Percentiles rank a stretch among this genome's conserved stretches.
Evolutionary conservation across 2,888 invertebrate genomes (phyloP).

Genomic region (Sceliomorpha sp.): DNA sequence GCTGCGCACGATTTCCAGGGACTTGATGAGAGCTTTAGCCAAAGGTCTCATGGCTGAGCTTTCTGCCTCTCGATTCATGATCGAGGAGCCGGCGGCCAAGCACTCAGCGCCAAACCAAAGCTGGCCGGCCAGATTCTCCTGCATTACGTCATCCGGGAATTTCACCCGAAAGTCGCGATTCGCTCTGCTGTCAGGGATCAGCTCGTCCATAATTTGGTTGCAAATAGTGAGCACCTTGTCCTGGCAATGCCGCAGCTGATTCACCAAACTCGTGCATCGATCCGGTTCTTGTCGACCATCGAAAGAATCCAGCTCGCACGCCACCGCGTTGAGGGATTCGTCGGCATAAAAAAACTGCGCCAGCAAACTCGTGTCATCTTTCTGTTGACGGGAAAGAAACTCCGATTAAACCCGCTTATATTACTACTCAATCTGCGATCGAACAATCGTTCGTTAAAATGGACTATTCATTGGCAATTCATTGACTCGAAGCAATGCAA

Average conservation of each 20-base stretch:
- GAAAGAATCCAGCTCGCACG: constrained; percentile 98
- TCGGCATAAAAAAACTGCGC: constrained; percentile 99
- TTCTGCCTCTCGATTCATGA: constrained; percentile 97
- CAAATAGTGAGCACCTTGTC: constrained; percentile 95
- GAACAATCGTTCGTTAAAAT: too few relatives aligned
- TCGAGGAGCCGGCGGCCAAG: constrained; percentile 98
- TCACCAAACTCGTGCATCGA: constrained; percentile 96
- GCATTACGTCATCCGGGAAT: constrained; percentile 99
- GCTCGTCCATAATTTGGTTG: constrained; percentile 96
- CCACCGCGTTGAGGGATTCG: constrained; percentile 96
- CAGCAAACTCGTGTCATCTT: constrained; percentile 94
- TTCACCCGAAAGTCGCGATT: constrained; percentile 97
- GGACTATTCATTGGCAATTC: too few relatives aligned
- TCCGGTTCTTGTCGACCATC: constrained; percentile 99
- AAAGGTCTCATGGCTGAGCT: constrained; percentile 97
- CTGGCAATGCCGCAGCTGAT: constrained; percentile 96
- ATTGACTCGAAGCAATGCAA: too few relatives aligned
- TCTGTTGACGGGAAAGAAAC: too few relatives aligned
- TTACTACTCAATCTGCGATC: too few relatives aligned
- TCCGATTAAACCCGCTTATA: too few relatives aligned
- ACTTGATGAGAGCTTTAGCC: constrained; percentile 97
- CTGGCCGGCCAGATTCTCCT: constrained; percentile 98
- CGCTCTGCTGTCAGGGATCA: constrained; percentile 91
- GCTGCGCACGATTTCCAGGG: constrained; percentile 94
- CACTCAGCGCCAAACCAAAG: constrained; percentile 99